phyloP scores from a whole-genome alignment of 2,888 invertebrate genomes.

The Chymomyza amoena region DNA sequence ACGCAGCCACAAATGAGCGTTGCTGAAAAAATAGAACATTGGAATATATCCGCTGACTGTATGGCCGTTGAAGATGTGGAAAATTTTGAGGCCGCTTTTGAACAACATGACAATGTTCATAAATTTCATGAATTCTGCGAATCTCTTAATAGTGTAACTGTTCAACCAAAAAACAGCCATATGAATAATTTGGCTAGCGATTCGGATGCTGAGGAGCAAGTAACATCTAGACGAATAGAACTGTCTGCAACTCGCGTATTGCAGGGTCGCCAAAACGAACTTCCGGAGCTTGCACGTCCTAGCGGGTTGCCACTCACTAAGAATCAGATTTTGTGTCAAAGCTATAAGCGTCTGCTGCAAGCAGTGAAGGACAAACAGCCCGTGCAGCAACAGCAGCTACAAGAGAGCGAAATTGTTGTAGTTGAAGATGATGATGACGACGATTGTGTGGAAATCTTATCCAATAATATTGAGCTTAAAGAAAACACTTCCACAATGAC shows the following conservation, averaged over 20 bases:
- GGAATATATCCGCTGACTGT: slow-evolving; percentile 66
- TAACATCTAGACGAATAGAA: neutral
- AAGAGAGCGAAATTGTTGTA: slow-evolving; percentile 43
- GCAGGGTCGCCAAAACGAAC: neutral
- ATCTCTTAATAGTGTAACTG: slow-evolving; percentile 11
- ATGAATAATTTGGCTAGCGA: neutral
- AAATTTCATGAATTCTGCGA: slow-evolving; percentile 51
- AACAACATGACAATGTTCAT: slow-evolving; percentile 53
- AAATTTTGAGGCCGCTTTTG: slow-evolving; percentile 68
- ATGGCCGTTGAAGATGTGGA: slow-evolving; percentile 76
- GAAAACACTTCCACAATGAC: slow-evolving; percentile 35
- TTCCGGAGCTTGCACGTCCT: neutral
- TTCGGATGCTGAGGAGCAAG: neutral
- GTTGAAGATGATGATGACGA: slow-evolving; percentile 51
- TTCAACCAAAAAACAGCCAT: neutral
- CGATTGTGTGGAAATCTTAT: slow-evolving; percentile 48
- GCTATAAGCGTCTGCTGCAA: slow-evolving; percentile 44
- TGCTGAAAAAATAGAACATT: slow-evolving; percentile 68
- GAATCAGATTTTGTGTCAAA: slow-evolving; percentile 8
- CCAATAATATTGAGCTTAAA: neutral
- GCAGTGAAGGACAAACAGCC: slow-evolving; percentile 11
- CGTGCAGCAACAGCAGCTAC: neutral
- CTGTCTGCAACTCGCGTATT: neutral
- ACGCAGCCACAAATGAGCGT: slow-evolving; percentile 71
- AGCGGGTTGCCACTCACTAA: neutral